Conservation (phyloP, 2,797 vertebrate species). For the Thripadectes ignobilis region DNA sequence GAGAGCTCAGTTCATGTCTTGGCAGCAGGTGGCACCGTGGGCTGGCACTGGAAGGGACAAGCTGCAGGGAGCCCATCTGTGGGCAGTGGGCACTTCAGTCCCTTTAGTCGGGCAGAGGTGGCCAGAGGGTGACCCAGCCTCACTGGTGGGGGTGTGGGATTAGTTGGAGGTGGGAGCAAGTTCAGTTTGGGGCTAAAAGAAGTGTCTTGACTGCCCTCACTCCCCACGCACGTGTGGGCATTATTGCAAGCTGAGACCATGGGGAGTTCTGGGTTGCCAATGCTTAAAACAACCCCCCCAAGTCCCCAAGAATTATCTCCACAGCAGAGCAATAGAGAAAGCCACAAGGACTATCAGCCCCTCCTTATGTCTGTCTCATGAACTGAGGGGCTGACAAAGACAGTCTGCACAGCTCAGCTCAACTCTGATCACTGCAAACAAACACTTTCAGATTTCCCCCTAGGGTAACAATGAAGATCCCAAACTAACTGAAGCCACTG, state of each 20-base stretch:
- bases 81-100: background rate
- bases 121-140: background rate
- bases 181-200: background rate
- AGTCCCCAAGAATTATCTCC: background rate
- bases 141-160: background rate
- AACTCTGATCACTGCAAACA: background rate
- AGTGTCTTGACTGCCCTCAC: background rate
- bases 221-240: rapidly evolving
- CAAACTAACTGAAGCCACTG: background rate
- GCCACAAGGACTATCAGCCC: background rate
- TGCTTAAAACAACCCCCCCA: background rate
- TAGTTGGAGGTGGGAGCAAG: background rate
- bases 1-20: background rate
- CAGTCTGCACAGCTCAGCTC: background rate
- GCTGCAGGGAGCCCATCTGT: background rate
- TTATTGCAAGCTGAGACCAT: background rate
- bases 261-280: background rate
- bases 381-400: background rate
- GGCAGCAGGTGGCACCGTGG: background rate
- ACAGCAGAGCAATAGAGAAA: background rate
- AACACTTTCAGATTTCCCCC: background rate
- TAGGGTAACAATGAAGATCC: background rate
- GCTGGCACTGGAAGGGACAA: background rate
- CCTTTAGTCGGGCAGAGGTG: background rate
- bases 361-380: background rate